Conservation (phyloP, 2,797 vertebrate species). For the Anabas testudineus region DNA sequence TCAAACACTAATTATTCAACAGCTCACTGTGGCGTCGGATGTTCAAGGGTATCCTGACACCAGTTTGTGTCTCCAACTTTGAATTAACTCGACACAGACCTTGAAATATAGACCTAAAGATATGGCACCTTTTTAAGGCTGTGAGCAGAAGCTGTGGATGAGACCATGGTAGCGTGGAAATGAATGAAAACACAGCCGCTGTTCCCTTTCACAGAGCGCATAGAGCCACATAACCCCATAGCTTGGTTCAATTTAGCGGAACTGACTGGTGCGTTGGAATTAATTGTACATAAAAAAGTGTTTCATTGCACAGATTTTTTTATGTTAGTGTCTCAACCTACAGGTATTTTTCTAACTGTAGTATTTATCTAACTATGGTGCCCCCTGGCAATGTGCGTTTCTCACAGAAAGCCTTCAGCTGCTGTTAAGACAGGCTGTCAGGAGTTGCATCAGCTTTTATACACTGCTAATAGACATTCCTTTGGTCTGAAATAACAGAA, state of each 20-base stretch:
- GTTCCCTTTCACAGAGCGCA: slow-evolving; percentile 6
- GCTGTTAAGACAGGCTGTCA: slow-evolving; percentile 24
- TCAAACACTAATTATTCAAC: slow-evolving; percentile 46
- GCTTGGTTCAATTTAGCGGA: slow-evolving; percentile 39
- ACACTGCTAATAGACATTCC: not conserved
- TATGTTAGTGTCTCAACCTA: slow-evolving; percentile 22
- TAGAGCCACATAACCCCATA: not conserved
- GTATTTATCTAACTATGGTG: slow-evolving; percentile 20
- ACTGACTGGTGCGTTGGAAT: slow-evolving; percentile 32
- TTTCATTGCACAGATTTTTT: slow-evolving; percentile 15
- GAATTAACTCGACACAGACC: slow-evolving; percentile 19
- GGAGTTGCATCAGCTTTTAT: not conserved
- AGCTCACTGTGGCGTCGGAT: slow-evolving; percentile 20
- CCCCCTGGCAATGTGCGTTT: not conserved
- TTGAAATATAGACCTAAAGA: slow-evolving; percentile 27
- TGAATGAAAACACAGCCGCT: not conserved
- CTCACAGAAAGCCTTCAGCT: slow-evolving; percentile 20
- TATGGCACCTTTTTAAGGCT: slow-evolving; percentile 22
- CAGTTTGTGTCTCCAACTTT: slow-evolving; percentile 29
- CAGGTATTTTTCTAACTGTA: slow-evolving; percentile 27
- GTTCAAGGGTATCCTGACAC: slow-evolving; percentile 29
- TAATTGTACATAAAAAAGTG: slow-evolving; percentile 34
- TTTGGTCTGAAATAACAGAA: slow-evolving; percentile 17
- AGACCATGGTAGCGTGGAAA: not conserved
- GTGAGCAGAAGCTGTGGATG: slow-evolving; percentile 1